Evolutionary conservation across 2,888 invertebrate species (phyloP).

Genomic region (Drosophila monieri): DNA sequence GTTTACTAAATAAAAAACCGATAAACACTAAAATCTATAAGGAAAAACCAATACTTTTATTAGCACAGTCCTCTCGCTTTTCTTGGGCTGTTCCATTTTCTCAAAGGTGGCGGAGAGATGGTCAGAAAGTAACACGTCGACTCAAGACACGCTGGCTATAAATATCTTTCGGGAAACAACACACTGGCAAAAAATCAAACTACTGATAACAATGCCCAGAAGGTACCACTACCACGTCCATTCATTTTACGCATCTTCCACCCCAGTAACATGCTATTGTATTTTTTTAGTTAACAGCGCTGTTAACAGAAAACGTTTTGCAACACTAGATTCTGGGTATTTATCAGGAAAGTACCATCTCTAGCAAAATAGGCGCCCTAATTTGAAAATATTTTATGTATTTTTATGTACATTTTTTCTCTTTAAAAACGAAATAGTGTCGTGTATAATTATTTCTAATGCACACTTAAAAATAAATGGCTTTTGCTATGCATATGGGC

Average conservation of each 20-base stretch:
- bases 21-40: not conserved
- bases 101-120: not conserved
- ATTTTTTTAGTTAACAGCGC: not conserved
- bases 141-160: slow-evolving; percentile 35
- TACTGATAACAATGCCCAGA: slow-evolving; percentile 36
- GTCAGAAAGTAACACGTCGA: slow-evolving; percentile 32
- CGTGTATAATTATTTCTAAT: too few relatives aligned
- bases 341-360: not conserved
- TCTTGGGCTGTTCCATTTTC: slow-evolving; percentile 20
- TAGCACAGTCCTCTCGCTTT: not conserved
- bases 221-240: too few relatives aligned
- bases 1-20: not conserved
- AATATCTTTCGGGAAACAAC: slow-evolving; percentile 22
- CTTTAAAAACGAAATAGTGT: too few relatives aligned
- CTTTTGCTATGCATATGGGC: slow-evolving; percentile 22
- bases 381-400: not conserved
- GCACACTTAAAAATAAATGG: slow-evolving; percentile 27
- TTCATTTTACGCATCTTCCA: too few relatives aligned
- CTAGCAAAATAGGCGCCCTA: not conserved
- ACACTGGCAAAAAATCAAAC: not conserved
- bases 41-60: slow-evolving; percentile 17
- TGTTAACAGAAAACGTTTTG: not conserved
- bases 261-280: too few relatives aligned
- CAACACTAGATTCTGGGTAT: not conserved
- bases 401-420: too few relatives aligned